phyloP scores from a whole-genome alignment of 2,113 vertebrate genomes.

The Psilopsiagon aymara region DNA sequence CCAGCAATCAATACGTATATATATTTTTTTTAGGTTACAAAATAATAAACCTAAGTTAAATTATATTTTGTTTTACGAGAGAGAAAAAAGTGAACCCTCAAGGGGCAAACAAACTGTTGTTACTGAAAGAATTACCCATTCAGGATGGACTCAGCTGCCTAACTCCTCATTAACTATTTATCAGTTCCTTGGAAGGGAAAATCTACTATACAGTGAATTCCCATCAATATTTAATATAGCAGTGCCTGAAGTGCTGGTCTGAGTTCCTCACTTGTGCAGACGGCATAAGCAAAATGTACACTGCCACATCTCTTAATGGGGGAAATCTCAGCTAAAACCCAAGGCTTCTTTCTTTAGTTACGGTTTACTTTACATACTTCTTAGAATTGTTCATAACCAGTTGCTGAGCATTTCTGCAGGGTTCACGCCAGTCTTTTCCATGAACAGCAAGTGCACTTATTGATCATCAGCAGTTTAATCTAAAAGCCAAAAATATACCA shows the following conservation, averaged over 20 bases:
- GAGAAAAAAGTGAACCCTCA: conserved; percentile 46
- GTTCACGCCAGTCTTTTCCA: conserved; percentile 44
- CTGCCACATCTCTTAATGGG: conserved; percentile 37
- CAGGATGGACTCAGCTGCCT: conserved; percentile 64
- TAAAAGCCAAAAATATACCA: conserved; percentile 6
- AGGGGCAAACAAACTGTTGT: conserved; percentile 70
- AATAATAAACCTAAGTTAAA: conserved; percentile 65
- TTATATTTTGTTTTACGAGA: conserved; percentile 26
- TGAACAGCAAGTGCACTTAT: conserved; percentile 47
- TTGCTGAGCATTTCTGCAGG: conserved; percentile 47
- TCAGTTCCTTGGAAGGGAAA: conserved; percentile 77
- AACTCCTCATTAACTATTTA: conserved; percentile 82
- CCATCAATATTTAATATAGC: conserved; percentile 80
- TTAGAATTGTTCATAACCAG: conserved; percentile 63
- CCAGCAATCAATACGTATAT: conserved; percentile 40
- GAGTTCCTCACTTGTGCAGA: conserved; percentile 71
- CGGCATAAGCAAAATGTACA: conserved; percentile 58
- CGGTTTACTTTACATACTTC: conserved; percentile 48
- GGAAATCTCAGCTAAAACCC: conserved; percentile 64
- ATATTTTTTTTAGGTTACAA: conserved; percentile 42
- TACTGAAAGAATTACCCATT: conserved; percentile 75
- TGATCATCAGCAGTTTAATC: conserved; percentile 35
- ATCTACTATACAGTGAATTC: conserved; percentile 72
- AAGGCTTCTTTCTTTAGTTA: conserved; percentile 54
- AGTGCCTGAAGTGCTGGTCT: conserved; percentile 68